Percentiles rank a stretch among this genome's conserved stretches.
Conservation (phyloP, 2,797 vertebrate genomes). For the Graptemys geographica region DNA sequence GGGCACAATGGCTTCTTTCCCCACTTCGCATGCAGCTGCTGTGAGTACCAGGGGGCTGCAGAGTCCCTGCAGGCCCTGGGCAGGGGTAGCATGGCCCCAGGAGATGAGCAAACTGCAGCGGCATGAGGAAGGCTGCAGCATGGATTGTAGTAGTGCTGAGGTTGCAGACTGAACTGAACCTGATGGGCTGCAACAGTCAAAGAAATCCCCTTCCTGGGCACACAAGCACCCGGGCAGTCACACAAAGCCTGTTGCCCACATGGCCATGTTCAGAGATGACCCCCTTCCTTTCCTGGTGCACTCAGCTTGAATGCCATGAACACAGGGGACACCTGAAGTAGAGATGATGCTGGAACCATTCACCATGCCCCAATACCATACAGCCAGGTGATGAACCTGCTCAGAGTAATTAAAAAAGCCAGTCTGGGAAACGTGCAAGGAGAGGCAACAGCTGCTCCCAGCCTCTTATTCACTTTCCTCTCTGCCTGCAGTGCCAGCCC, state of each 20-base stretch:
- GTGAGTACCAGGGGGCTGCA: background rate
- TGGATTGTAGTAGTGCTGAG: background rate
- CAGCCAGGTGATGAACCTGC: background rate
- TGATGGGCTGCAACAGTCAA: background rate
- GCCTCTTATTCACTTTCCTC: background rate
- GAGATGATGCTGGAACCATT: background rate
- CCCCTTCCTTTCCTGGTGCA: background rate
- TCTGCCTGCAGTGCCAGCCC: background rate
- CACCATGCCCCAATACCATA: background rate
- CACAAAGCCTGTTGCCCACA: background rate
- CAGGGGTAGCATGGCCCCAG: too few species aligned
- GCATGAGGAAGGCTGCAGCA: background rate
- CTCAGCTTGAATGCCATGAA: background rate
- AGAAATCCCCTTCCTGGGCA: background rate
- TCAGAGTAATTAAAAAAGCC: background rate
- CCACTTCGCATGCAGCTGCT: background rate
- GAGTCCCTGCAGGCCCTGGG: background rate
- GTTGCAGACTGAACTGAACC: background rate
- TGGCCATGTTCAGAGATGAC: fast-evolving
- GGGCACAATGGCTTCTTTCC: background rate
- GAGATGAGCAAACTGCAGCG: background rate
- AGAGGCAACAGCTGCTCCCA: background rate
- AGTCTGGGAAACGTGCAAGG: background rate
- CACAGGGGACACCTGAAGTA: background rate
- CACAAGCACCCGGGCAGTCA: background rate